These are phyloP conservation scores for Clarias batrachus DNA, from an alignment of 2,113 vertebrate species.

Conservation along the genomic window DNA sequence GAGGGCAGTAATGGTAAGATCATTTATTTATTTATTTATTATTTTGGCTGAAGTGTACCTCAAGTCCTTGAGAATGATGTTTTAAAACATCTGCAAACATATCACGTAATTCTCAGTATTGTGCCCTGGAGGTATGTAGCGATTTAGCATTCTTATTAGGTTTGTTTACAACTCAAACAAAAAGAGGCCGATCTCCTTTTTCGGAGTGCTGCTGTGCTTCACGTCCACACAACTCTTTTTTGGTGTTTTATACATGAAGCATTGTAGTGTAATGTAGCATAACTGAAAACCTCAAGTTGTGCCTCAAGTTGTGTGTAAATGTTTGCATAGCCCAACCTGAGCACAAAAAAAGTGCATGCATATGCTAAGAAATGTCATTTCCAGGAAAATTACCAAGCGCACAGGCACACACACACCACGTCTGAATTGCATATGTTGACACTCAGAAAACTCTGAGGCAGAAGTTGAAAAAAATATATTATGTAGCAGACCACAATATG, in stretches of 20 bases:
- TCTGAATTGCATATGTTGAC: not conserved
- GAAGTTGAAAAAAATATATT: not conserved
- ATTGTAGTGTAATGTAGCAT: not conserved
- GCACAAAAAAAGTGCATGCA: fast-evolving
- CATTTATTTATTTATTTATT: too few relatives aligned
- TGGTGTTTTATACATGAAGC: not conserved
- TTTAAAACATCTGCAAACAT: not conserved
- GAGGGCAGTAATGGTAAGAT: not conserved
- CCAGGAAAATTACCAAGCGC: not conserved
- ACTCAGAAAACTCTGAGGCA: not conserved
- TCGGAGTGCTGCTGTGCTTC: not conserved
- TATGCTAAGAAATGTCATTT: not conserved
- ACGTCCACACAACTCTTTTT: not conserved
- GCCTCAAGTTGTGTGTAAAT: not conserved
- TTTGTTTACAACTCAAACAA: not conserved
- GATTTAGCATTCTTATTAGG: not conserved
- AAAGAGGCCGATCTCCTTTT: not conserved
- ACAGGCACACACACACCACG: not conserved
- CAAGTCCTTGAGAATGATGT: conserved; percentile 9
- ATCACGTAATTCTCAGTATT: not conserved
- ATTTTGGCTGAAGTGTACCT: not conserved
- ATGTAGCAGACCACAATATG: not conserved
- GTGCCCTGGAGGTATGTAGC: not conserved
- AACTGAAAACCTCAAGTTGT: not conserved
- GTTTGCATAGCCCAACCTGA: not conserved